Evolutionary conservation across 92 coral and sea anemone genomes (phyloP).

Genomic region (Diadumene lineata): DNA sequence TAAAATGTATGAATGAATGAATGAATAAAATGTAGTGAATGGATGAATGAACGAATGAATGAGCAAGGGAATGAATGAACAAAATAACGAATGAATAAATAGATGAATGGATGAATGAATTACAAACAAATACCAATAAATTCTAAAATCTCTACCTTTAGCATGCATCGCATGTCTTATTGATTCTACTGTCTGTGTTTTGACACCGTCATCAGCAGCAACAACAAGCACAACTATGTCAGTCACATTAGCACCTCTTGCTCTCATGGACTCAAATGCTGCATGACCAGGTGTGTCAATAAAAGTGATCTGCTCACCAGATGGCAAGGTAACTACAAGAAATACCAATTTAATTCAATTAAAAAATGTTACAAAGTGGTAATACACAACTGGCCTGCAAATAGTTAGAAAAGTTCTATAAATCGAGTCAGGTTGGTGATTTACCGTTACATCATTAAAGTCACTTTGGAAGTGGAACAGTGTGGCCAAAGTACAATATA

Average conservation of each 20-base stretch:
- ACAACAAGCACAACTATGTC: constrained; percentile 94
- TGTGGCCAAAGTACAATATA: too few relatives aligned
- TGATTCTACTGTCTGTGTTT: constrained; percentile 91
- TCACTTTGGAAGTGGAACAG: too few relatives aligned
- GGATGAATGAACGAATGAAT: background rate
- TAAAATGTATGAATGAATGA: constrained; percentile 1
- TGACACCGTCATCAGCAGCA: constrained; percentile 98
- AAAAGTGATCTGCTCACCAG: constrained; percentile 79
- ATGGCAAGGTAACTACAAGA: constrained; percentile 70
- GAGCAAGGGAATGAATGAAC: background rate
- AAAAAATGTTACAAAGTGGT: too few relatives aligned
- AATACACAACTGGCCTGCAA: too few relatives aligned
- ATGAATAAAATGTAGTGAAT: background rate
- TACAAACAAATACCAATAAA: too few relatives aligned
- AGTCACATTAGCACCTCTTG: constrained; percentile 97
- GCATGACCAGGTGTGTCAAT: constrained; percentile 99
- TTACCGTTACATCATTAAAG: too few relatives aligned
- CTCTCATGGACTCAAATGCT: constrained; percentile 95
- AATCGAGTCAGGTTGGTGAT: too few relatives aligned
- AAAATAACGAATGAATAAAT: background rate
- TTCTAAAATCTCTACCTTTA: too few relatives aligned
- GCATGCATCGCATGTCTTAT: constrained; percentile 93
- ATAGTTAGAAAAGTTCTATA: too few relatives aligned
- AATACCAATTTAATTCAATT: too few relatives aligned
- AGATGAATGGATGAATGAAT: too few relatives aligned